Percentiles rank a stretch among this genome's conserved stretches.
These are phyloP conservation scores for Eretmocerus hayati DNA, from an alignment of 2,888 invertebrate genomes.

Conservation along the genomic window DNA sequence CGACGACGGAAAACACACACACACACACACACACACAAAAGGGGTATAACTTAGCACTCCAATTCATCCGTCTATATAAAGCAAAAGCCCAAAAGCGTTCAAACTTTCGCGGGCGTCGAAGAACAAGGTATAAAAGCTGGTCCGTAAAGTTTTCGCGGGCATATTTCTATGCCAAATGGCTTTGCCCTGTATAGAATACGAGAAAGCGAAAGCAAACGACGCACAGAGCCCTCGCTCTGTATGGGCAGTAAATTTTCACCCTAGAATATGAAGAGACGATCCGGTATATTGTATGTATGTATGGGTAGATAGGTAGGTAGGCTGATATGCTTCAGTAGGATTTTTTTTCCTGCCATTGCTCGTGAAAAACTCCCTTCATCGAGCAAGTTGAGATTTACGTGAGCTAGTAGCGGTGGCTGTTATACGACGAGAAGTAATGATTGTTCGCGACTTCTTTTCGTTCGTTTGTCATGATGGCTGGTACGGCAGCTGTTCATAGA, in stretches of 20 bases:
- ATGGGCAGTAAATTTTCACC: not conserved
- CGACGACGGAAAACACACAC: no score
- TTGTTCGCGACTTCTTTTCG: not conserved
- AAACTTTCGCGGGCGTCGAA: not conserved
- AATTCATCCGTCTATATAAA: not conserved
- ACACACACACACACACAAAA: no score
- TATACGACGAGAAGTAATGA: not conserved
- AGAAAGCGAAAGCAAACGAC: not conserved
- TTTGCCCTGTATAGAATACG: no score
- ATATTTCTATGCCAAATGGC: not conserved
- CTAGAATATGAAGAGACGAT: not conserved
- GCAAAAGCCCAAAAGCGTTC: not conserved
- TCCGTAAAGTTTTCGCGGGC: not conserved
- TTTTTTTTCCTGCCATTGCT: not conserved
- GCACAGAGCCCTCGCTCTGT: not conserved
- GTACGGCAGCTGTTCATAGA: no score
- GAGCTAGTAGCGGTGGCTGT: not conserved
- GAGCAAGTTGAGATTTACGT: not conserved
- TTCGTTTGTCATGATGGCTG: not conserved
- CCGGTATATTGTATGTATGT: not conserved
- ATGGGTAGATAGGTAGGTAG: no score
- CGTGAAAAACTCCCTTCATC: not conserved
- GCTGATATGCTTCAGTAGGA: no score
- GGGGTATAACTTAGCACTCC: not conserved
- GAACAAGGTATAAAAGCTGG: not conserved